Conservation (phyloP, 2,113 vertebrate genomes). For the Silurus glanis region DNA sequence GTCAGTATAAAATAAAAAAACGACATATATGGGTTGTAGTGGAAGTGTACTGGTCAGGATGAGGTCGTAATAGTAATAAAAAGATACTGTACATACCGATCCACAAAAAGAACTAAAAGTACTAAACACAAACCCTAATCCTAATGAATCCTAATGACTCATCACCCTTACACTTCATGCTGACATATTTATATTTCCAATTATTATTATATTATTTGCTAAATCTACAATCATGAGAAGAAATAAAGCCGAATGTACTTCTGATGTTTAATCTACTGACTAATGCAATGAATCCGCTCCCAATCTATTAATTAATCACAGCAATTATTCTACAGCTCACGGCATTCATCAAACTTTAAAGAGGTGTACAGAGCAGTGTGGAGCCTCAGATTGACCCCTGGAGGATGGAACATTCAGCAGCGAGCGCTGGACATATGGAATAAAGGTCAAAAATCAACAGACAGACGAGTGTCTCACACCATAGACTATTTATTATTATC, state of each 20-base stretch:
- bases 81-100: background rate
- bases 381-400: background rate
- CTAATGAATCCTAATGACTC: background rate
- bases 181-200: background rate
- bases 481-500: background rate
- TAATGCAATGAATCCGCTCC: background rate
- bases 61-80: too few relatives aligned
- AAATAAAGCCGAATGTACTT: background rate
- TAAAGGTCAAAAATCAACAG: background rate
- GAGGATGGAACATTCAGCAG: background rate
- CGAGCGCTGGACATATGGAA: background rate
- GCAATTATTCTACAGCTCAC: background rate
- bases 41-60: too few relatives aligned
- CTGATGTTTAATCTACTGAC: background rate
- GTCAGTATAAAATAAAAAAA: too few relatives aligned
- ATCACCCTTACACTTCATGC: background rate
- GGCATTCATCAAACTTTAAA: background rate
- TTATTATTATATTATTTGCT: background rate
- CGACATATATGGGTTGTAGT: too few relatives aligned
- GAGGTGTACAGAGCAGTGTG: background rate
- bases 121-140: background rate
- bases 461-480: background rate
- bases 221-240: background rate
- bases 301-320: background rate
- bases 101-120: background rate